Percentiles rank a stretch among this genome's conserved stretches.
Conservation (phyloP, 2,888 invertebrate species). For the Hyppa rectilinea region DNA sequence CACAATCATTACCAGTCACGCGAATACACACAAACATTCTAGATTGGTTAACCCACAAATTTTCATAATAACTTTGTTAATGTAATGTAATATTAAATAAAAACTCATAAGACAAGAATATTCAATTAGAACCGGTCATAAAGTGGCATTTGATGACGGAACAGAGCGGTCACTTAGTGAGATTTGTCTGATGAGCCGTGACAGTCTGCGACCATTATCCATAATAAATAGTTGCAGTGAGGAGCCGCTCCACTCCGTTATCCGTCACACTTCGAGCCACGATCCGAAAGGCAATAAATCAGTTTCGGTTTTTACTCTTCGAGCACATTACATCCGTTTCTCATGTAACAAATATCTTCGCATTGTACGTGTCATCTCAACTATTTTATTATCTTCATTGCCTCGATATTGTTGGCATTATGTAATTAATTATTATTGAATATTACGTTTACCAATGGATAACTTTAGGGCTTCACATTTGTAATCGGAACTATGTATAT, state of each 20-base stretch:
- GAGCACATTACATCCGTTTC: slow-evolving; percentile 63
- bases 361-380: slow-evolving; percentile 56
- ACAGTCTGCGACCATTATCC: slow-evolving; percentile 76
- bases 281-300: slow-evolving; percentile 71
- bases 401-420: slow-evolving; percentile 12
- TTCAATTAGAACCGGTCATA: slow-evolving; percentile 62
- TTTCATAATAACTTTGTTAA: slow-evolving; percentile 36
- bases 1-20: slow-evolving; percentile 83
- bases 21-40: slow-evolving; percentile 72
- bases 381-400: slow-evolving; percentile 50
- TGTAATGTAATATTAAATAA: too few relatives aligned
- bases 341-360: slow-evolving; percentile 60
- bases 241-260: slow-evolving; percentile 73
- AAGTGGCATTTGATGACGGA: slow-evolving; percentile 64
- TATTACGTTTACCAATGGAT: slow-evolving; percentile 7
- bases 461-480: background rate
- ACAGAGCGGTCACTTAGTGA: slow-evolving; percentile 70
- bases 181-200: slow-evolving; percentile 75
- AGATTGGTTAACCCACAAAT: slow-evolving; percentile 52
- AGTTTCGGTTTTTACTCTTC: slow-evolving; percentile 70
- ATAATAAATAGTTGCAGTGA: slow-evolving; percentile 80
- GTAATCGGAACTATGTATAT: background rate
- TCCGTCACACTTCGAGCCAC: slow-evolving; percentile 77
- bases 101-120: slow-evolving; percentile 49
- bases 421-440: slow-evolving; percentile 24